Evolutionary conservation across 2,113 vertebrate genomes (phyloP).

Genomic region (Tenebrosternarchus preto): DNA sequence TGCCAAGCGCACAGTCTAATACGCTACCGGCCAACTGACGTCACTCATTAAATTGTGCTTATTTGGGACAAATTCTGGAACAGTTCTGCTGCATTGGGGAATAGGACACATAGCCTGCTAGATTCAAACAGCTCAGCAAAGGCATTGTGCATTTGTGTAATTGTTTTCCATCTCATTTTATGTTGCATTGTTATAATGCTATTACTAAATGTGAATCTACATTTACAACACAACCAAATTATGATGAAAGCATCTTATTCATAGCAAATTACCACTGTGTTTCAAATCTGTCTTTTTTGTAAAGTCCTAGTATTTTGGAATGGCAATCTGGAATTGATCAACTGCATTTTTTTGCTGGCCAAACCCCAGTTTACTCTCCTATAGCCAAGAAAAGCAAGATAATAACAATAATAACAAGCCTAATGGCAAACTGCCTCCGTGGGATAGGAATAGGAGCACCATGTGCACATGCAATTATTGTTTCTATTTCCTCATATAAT

Average conservation of each 20-base stretch:
- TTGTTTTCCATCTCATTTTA: neutral
- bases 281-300: neutral
- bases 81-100: conserved; percentile 18
- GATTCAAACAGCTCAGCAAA: conserved; percentile 18
- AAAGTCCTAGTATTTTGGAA: neutral
- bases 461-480: conserved; percentile 7
- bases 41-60: conserved; percentile 18
- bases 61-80: conserved; percentile 18
- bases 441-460: conserved; percentile 18
- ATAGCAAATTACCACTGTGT: neutral
- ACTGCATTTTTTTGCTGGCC: too few relatives aligned
- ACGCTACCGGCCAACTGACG: conserved; percentile 19
- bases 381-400: conserved; percentile 21
- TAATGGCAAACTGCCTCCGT: conserved; percentile 15
- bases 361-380: conserved; percentile 4
- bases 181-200: neutral
- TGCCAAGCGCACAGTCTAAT: conserved; percentile 44
- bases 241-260: neutral
- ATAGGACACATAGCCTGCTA: conserved; percentile 22
- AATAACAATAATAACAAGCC: conserved; percentile 24
- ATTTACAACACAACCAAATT: neutral
- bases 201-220: neutral
- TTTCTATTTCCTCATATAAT: conserved; percentile 26
- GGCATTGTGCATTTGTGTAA: neutral
- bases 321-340: neutral